Evolutionary conservation across 2,888 invertebrate genomes (phyloP).

Genomic region (Pyrgus malvae): DNA sequence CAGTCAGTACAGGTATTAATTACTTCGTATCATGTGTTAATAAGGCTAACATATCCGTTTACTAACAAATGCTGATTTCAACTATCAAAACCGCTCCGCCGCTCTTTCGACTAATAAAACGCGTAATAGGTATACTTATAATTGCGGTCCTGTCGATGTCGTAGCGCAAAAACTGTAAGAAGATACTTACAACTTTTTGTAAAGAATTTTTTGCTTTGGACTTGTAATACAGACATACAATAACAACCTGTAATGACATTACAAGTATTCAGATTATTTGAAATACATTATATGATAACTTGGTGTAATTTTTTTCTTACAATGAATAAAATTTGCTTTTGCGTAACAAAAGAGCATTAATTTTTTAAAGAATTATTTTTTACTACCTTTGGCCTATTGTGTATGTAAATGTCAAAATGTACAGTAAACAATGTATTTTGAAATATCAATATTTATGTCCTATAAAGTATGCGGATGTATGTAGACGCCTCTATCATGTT

Average conservation of each 20-base stretch:
- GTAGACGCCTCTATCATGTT: too few species aligned
- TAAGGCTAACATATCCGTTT: slow-evolving; percentile 17
- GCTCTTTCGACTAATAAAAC: background rate
- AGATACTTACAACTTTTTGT: background rate
- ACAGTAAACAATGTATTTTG: background rate
- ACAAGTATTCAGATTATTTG: too few species aligned
- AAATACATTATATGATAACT: too few species aligned
- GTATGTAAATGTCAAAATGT: background rate
- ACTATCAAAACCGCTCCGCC: background rate
- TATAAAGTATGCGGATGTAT: background rate
- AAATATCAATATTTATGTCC: background rate
- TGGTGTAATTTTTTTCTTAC: too few species aligned
- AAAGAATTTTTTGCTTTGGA: too few species aligned
- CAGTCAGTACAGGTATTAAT: background rate
- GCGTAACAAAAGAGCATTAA: too few species aligned
- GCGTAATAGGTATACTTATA: background rate
- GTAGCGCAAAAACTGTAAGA: background rate
- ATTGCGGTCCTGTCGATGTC: background rate
- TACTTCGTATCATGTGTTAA: background rate
- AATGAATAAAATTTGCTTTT: too few species aligned
- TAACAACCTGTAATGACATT: background rate
- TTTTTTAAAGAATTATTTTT: too few species aligned
- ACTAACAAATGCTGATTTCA: slow-evolving; percentile 5
- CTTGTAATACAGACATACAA: too few species aligned
- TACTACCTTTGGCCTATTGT: too few species aligned